phyloP scores from a whole-genome alignment of 1,140 invertebrate genomes.

The Platyscapa corneri region DNA sequence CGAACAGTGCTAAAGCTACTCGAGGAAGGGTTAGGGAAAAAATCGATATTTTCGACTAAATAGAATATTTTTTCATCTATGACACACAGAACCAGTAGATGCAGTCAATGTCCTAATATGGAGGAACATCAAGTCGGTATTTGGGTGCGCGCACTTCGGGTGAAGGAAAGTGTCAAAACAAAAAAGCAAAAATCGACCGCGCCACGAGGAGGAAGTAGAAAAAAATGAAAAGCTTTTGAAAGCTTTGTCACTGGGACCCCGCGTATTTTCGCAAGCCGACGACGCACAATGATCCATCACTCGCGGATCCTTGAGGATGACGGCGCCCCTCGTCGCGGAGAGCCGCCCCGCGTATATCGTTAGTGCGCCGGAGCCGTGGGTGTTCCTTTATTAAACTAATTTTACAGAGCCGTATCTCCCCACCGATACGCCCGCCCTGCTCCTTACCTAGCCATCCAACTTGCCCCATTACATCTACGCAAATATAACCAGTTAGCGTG shows the following conservation, averaged over 20 bases:
- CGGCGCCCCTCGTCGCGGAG: background rate
- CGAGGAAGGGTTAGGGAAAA: too few relatives aligned
- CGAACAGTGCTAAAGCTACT: too few relatives aligned
- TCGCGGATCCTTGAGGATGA: background rate
- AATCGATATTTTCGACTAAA: too few relatives aligned
- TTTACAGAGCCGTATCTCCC: conserved; percentile 62
- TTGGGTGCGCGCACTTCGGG: too few relatives aligned
- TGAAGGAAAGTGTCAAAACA: too few relatives aligned
- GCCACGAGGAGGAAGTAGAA: too few relatives aligned
- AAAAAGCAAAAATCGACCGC: too few relatives aligned
- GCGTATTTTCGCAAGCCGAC: background rate
- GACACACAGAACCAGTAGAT: too few relatives aligned
- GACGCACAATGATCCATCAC: background rate
- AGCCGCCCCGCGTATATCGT: conserved; percentile 21
- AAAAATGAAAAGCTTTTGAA: background rate
- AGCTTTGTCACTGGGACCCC: background rate
- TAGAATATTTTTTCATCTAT: too few relatives aligned
- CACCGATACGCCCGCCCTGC: background rate
- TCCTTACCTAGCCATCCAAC: conserved; percentile 58
- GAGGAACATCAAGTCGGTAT: too few relatives aligned
- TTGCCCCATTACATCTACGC: conserved; percentile 67
- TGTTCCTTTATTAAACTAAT: conserved; percentile 71
- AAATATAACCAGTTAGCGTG: conserved; percentile 66
- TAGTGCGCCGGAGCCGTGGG: conserved; percentile 60
- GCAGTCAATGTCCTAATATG: too few relatives aligned